phyloP scores from a whole-genome alignment of 2,797 vertebrate genomes.

The Coregonus ussuriensis region DNA sequence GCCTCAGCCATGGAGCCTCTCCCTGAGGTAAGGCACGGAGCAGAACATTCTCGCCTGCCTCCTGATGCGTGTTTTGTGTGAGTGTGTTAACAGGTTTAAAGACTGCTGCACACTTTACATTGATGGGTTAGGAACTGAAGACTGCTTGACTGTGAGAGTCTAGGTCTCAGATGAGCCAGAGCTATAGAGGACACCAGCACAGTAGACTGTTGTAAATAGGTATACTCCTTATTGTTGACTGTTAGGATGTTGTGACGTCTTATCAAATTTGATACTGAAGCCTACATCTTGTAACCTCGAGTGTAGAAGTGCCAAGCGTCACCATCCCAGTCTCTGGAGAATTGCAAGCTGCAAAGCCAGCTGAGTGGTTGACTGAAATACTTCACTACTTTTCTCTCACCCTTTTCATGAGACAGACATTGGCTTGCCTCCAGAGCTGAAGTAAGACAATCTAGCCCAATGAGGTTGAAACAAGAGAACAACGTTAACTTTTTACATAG shows the following conservation, averaged over 20 bases:
- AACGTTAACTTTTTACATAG: background rate
- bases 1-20: constrained; percentile 66
- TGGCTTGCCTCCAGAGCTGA: background rate
- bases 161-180: no score
- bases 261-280: background rate
- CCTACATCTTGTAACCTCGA: background rate
- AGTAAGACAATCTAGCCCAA: background rate
- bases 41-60: no score
- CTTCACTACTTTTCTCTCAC: background rate
- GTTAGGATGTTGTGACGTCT: background rate
- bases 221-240: background rate
- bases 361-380: background rate
- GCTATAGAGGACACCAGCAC: no score
- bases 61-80: no score
- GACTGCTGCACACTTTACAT: background rate
- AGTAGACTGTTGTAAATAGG: background rate
- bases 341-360: background rate
- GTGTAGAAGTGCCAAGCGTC: background rate
- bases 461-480: background rate
- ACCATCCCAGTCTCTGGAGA: background rate
- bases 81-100: no score
- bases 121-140: background rate
- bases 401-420: background rate
- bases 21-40: constrained; percentile 64
- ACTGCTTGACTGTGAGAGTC: background rate